Base-by-base conservation (phyloP, 2,888 invertebrate species). In the Temnothorax rugatulus region DNA sequence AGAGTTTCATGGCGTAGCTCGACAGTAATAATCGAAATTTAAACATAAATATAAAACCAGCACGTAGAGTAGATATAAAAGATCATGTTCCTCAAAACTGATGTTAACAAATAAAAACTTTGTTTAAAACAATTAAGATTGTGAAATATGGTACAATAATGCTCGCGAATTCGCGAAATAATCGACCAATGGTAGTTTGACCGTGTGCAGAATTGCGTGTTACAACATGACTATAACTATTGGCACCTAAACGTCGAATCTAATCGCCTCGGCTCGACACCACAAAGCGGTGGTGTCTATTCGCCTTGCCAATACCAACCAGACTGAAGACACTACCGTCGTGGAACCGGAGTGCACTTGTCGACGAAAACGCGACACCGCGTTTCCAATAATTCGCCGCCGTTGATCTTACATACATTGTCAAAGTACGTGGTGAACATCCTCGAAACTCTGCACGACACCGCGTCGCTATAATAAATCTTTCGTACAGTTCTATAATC, bases 261-360 rank as follows among this genome's bases (percentile, higher is more conserved):
- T 63, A 63, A 74, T 83, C 81, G 59, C 68, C 75, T 81, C 71
- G 44, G 84, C 68, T 41, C 3, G 82, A 88, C 90, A 88, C 90
- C 88, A 44, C 88, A 89, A 87, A 85, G 75, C 85, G 77, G 83
- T 85, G 77, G 61, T 84, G 81, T 81, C 83, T 83, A 66, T 50
- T 79, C 41, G 54, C 71, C 59, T 61, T 47, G 34, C 81, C 64
- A 59, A 54, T 68, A 74, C 34, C 38, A 75, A 66, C 41, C 29
- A 71, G 52, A 34, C 54, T 29, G 54, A 84, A 74, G 50, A 71
- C 41, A 61, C 34, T 25, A 15, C 4, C 41, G 21, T 38, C 5
- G 29, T 63, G 15, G n/a, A 29, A 21, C 44, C n/a, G 1, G 11
- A 47, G 44, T 34, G 79, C 4, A 21, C 44, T 29, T 34, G 76